Base-by-base conservation (phyloP, 2,888 invertebrate genomes). In the Lepidochrysops patricia region DNA sequence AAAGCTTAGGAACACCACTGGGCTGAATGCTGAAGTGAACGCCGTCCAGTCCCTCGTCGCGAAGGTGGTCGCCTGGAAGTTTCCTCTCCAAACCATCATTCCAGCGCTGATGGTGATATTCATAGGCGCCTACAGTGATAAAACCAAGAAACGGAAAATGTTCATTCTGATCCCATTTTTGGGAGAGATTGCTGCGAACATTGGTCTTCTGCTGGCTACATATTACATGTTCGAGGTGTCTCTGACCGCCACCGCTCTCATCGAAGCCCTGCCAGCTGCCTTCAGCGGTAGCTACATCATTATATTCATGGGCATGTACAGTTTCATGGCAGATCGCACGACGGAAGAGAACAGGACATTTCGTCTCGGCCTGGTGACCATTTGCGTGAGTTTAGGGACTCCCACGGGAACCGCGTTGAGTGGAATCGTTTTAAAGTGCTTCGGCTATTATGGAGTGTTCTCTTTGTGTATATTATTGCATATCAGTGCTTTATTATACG, bases 61-160 rank as follows among this genome's bases (percentile, higher is more conserved):
- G 2, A 78, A 81, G 64, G 90, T 91, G 58, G 83, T 90, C 9
- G 90, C 91, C 19, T 91, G 91, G 90, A 91, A 91, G 76, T 91
- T 91, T 50, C 86, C 91, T 13, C 74, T 92, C 26, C 91, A 91
- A 67, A 92, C 91, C n/a, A 79, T 85, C 0, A 82, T 92, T 62
- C 92, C 92, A 2, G 90, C 91, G 0, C 70, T 91, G 0, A 79
- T 92, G 70, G 89, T 91, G 9, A 75, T 91, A 19, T 91, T 92
- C 62, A 75, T 92, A 7, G 92, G 92, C 0, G 91, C 92, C 0
- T 92, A 92, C 92, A 92, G 91, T 64, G 92, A 92, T 69, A 89
- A 90, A 64, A 89, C 90, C 61, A 91, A 90, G 66, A 87, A 84
- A 66, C 77, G 92, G 67, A 92, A 92, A 75, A 89, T 91, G 48